Evolutionary conservation across 2,113 vertebrate genomes (phyloP), one percentile per base, ranked within the genome.

Genomic region (Bubo scandiacus): DNA sequence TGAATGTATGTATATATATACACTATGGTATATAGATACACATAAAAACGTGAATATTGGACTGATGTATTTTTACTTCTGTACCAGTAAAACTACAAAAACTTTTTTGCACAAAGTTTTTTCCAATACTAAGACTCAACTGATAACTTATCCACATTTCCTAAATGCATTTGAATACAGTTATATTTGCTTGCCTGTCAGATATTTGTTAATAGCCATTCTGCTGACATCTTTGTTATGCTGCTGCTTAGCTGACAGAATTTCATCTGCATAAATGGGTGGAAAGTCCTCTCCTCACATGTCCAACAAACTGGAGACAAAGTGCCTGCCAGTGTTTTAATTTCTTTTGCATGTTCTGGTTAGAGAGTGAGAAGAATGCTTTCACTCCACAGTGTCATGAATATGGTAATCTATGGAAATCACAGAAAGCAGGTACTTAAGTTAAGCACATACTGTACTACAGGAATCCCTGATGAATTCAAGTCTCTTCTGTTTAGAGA

Each of bases 351-450:
- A 96, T 98, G 97, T 98, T 97, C 97, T 97, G 95, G 95, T 97
- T 97, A 98, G 96, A 95, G 96, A 98, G 96, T 96, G 96, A 98
- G 98, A 98, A 97, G 97, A 98, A 97, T 97, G 98, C 97, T 98
- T 98, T 98, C 98, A 97, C 97, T 98, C 97, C 96, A 94, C 97
- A 96, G 94, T 97, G 97, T 98, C 98, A 98, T 98, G 98, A 99
- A 98, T 99, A 99, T 99, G 98, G 98, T 99, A 99, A 99, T 99
- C 98, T 98, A 97, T 98, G 97, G 98, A 98, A 99, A 99, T 98
- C 98, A 98, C 81, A 49, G 98, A 96, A 97, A 98, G 97, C 98
- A 98, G 98, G 98, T 98, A 98, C 98, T 98, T 98, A 98, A 98
- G 97, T 98, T 98, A 98, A 98, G 97, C 98, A 98, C 98, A 98